Base-by-base conservation (phyloP, 2,888 invertebrate species). In the Neria commutata region DNA sequence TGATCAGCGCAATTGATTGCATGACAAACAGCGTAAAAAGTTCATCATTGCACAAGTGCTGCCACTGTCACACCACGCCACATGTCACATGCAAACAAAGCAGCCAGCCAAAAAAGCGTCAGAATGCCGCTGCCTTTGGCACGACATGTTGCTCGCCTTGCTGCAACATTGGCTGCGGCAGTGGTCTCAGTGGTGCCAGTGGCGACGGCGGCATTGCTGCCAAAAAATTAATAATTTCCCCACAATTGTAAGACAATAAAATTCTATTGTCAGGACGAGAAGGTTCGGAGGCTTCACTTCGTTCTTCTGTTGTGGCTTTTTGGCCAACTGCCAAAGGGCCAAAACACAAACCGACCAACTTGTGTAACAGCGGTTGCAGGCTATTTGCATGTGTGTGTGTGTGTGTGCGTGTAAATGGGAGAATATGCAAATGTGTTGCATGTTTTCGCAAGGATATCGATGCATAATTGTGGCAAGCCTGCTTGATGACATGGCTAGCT, bases 321-420 rank as follows among this genome's bases (percentile, higher is more conserved):
- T 70, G 70, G 73, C 73, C 62, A 61, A 5, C 64, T 67, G 74
- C 73, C 75, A 73, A 33, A 61, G n/a, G n/a, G n/a, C n/a, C n/a
- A n/a, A n/a, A n/a, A n/a, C n/a, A n/a, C n/a, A n/a, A n/a, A n/a
- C n/a, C n/a, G n/a, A n/a, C n/a, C n/a, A n/a, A n/a, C n/a, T n/a
- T n/a, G n/a, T n/a, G n/a, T n/a, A n/a, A n/a, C n/a, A n/a, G n/a
- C n/a, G n/a, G n/a, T 37, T 4, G 10, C 4, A 8, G n/a, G 37
- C n/a, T 37, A 4, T 6, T 8, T 37, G 37, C 16, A 21, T 10
- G 11, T 46, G 8, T 46, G 24, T 46, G 11, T 46, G 46, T 46
- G 11, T 46, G 6, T 42, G 42, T 8, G 10, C 17, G 6, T 42
- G 10, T 45, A n/a, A 19, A n/a, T n/a, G n/a, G 21, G 5, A 42